phyloP scores from a whole-genome alignment of 2,888 invertebrate species.

The Busseola fusca region DNA sequence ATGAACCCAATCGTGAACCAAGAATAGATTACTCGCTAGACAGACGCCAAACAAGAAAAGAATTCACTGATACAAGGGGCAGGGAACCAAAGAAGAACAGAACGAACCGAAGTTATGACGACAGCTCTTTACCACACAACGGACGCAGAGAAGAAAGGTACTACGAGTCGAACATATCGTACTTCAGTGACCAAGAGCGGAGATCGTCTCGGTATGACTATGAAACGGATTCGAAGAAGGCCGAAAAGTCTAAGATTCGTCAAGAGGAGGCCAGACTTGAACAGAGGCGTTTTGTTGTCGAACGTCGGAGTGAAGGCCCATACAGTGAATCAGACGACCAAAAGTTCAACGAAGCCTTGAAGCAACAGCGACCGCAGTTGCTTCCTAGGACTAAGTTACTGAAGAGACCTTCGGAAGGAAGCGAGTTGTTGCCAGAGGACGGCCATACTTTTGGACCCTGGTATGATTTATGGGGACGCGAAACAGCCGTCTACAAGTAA shows the following conservation, averaged over 20 bases:
- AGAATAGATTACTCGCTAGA: constrained; percentile 86
- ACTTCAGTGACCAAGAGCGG: constrained; percentile 84
- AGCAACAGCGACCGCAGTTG: constrained; percentile 88
- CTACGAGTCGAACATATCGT: constrained; percentile 85
- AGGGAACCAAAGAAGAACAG: constrained; percentile 77
- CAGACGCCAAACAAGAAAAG: constrained; percentile 80
- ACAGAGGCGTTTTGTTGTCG: constrained; percentile 79
- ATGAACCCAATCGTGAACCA: constrained; percentile 76
- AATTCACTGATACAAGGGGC: constrained; percentile 78
- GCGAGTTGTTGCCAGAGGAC: constrained; percentile 87
- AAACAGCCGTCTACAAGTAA: constrained; percentile 91
- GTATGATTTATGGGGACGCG: constrained; percentile 96
- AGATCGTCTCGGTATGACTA: constrained; percentile 84
- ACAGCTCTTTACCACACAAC: constrained; percentile 82
- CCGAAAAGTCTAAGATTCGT: constrained; percentile 86
- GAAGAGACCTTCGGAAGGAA: constrained; percentile 87
- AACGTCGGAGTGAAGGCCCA: constrained; percentile 82
- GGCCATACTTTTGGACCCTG: constrained; percentile 95
- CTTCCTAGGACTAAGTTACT: constrained; percentile 92
- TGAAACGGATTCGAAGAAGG: constrained; percentile 88
- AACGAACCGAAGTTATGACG: constrained; percentile 83
- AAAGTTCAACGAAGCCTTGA: constrained; percentile 87
- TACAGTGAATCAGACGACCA: constrained; percentile 88
- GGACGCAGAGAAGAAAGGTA: constrained; percentile 83
- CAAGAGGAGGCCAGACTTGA: constrained; percentile 86